These are phyloP conservation scores for Gonioctena quinquepunctata DNA, from an alignment of 1,140 invertebrate genomes.

Conservation along the genomic window DNA sequence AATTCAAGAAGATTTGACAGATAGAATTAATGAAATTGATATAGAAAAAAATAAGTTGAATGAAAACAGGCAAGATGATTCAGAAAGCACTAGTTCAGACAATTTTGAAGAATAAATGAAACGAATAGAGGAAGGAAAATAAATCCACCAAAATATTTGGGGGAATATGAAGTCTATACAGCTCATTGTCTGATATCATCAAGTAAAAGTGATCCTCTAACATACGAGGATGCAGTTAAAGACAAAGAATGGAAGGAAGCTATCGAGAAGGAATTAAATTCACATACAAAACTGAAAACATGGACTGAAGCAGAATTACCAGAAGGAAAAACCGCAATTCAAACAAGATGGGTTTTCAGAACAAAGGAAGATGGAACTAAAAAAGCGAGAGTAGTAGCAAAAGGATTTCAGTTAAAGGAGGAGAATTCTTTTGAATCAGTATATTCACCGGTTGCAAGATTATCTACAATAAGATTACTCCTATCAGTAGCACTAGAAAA, in stretches of 20 bases:
- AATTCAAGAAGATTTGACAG: no score
- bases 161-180: constrained; percentile 5
- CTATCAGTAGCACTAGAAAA: not conserved
- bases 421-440: not conserved
- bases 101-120: not conserved
- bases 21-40: not conserved
- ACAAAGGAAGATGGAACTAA: constrained; percentile 12
- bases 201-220: not conserved
- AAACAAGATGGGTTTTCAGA: constrained; percentile 8
- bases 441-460: constrained; percentile 8
- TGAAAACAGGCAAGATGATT: not conserved
- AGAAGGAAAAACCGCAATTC: constrained; percentile 1
- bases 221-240: not conserved
- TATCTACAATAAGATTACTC: constrained; percentile 6
- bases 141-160: constrained; percentile 2
- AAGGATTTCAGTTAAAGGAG: constrained; percentile 10
- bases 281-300: not conserved
- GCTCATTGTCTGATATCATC: not conserved
- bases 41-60: not conserved
- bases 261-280: not conserved
- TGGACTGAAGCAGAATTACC: constrained; percentile 10
- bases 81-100: no score
- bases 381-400: constrained; percentile 13
- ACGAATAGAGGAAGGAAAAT: not conserved
- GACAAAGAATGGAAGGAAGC: not conserved